These are phyloP conservation scores for Drosophila kuntzei DNA, from an alignment of 2,888 invertebrate species.

Conservation along the genomic window DNA sequence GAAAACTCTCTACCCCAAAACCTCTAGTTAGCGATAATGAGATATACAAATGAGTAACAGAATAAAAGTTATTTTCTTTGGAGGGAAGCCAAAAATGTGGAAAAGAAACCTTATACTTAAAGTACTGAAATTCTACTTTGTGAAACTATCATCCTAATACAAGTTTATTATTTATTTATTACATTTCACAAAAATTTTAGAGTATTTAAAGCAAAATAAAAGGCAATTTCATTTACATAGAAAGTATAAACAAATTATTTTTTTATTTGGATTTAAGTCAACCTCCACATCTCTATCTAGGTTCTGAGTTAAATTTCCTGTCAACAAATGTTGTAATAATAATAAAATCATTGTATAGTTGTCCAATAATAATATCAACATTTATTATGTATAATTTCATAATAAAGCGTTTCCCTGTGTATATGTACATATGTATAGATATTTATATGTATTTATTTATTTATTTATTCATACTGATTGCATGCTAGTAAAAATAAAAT, in stretches of 20 bases:
- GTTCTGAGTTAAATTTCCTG: no score
- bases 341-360: background rate
- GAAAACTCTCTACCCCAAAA: conserved; percentile 9
- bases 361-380: background rate
- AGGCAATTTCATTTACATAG: no score
- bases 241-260: no score
- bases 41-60: conserved; percentile 29
- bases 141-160: no score
- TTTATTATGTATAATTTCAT: conserved; percentile 1
- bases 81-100: conserved; percentile 29
- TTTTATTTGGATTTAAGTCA: no score
- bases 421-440: background rate
- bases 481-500: conserved; percentile 19
- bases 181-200: no score
- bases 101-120: conserved; percentile 10
- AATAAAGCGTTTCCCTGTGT: background rate
- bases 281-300: no score
- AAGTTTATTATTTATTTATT: no score
- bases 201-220: no score
- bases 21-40: conserved; percentile 23
- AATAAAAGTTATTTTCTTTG: conserved; percentile 11
- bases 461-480: conserved; percentile 13
- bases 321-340: no score
- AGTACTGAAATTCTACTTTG: no score
- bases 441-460: conserved; percentile 2